Evolutionary conservation across 92 coral and sea anemone species (phyloP), one percentile per base, ranked within the genome.

Genomic region (Meandrina meandrites): DNA sequence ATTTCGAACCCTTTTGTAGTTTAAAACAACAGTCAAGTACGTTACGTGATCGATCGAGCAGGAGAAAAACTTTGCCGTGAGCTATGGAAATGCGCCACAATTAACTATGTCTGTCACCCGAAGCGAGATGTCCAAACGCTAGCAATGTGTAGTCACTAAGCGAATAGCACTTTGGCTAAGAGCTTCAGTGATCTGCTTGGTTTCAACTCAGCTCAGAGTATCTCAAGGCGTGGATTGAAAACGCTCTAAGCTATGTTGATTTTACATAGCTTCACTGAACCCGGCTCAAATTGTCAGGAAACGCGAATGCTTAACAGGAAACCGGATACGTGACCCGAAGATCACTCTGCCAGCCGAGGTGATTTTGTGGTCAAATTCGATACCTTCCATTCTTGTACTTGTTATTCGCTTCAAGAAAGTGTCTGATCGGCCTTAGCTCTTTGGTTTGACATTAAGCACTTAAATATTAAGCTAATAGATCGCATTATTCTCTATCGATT

Each of bases 241-340:
- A 37, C 56, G 69, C 92, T 92, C 90, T 88, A 86, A 91, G 86
- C 62, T 47, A 83, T 84, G 91, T 84, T 88, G 89, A 72, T 88
- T 87, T 36, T 77, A 74, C 87, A 89, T 89, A 84, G 88, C 81
- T 81, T 83, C 86, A 32, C 19, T 42, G 85, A 76, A 45, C 54
- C 35, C 69, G 83, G 75, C 83, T 88, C 83, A 85, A 90, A 85
- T 78, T 86, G 94, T 67, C 94, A 92, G 81, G 91, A 81, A 86
- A 53, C 88, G 88, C 72, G 62, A 89, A 89, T 88, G 91, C 71
- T 89, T 82, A 84, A 71, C 91, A 83, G 90, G 93, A 92, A 92
- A 92, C 84, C 35, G 42, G 94, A 92, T 89, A 89, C 66, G 36
- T 37, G 58, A 70, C 87, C 83, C 56, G 73, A 36, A 54, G 67